Evolutionary conservation across 2,888 invertebrate genomes (phyloP), one percentile per base, ranked within the genome.

Genomic region (Phyllotreta cruciferae): DNA sequence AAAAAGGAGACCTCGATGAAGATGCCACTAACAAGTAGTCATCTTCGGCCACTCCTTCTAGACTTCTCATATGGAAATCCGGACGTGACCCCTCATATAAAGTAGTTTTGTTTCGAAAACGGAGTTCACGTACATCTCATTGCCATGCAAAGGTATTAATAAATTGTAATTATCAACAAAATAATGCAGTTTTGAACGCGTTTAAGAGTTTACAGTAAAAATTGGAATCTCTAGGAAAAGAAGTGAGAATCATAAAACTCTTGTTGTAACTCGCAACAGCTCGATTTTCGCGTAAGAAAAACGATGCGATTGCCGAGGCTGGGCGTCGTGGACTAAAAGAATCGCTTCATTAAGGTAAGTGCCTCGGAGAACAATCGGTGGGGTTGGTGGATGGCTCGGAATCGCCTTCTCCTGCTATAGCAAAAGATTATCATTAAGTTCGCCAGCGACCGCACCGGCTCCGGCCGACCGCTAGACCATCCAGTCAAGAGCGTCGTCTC

Each of bases 41-140:
- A 13, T 47, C 47, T 47, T 42, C 60, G 53, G 69, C 66, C 70
- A 70, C 70, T 71, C 72, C 70, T 71, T 54, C 63, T n/a, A 35
- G 37, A 67, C 68, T 67, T 66, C 66, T 68, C 42, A 71, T 72
- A 71, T 72, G 71, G 73, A 69, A 72, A 73, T 71, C 64, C 39
- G 68, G 66, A 72, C 73, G 71, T 72, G 71, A 69, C 66, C 60
- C 14, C 65, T 64, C 64, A 66, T 64, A 67, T 60, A 63, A 69
- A 69, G 64, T 61, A 63, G 64, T 62, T 58, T 24, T 24, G 24
- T 24, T 24, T 24, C 24, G 24, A 24, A 24, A 24, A 24, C 24
- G 24, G 24, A 24, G 24, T 24, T 24, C 24, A 24, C 24, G 24
- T 24, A 24, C 24, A 24, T 24, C 24, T 24, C 24, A 24, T 24